A percentile compares a stretch with the other conserved stretches of the same genome.
Conservation (phyloP, 1,140 invertebrate genomes). For the Anadara kagoshimensis region DNA sequence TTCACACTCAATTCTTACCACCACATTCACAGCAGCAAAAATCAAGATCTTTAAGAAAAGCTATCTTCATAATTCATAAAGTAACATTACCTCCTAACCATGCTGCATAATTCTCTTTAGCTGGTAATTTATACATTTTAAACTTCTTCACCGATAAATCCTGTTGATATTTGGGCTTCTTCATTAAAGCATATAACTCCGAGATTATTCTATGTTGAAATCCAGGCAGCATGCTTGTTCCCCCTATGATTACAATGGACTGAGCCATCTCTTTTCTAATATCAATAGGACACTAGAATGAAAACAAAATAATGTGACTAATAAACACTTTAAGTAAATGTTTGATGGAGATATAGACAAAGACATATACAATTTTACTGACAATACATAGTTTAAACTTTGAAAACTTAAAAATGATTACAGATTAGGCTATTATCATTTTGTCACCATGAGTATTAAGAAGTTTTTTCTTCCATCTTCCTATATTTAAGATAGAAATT, state of each 20-base stretch:
- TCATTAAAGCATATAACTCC: slow-evolving; percentile 82
- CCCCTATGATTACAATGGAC: slow-evolving; percentile 90
- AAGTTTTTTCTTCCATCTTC: too few relatives aligned
- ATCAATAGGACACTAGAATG: slow-evolving; percentile 84
- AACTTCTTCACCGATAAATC: slow-evolving; percentile 81
- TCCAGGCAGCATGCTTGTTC: slow-evolving; percentile 87
- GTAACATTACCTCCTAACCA: slow-evolving; percentile 85
- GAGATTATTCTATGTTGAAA: slow-evolving; percentile 83
- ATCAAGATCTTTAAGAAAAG: too few relatives aligned
- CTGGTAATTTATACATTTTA: slow-evolving; percentile 85
- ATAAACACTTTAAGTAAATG: background rate
- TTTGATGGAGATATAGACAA: background rate
- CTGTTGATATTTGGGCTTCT: slow-evolving; percentile 79
- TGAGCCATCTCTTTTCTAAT: slow-evolving; percentile 82
- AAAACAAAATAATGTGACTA: slow-evolving; percentile 14
- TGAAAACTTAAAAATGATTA: too few relatives aligned
- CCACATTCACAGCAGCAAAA: too few relatives aligned
- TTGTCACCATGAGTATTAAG: too few relatives aligned
- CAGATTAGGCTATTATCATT: too few relatives aligned
- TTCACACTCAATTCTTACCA: too few relatives aligned
- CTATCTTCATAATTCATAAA: background rate
- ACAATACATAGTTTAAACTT: too few relatives aligned
- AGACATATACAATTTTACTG: too few relatives aligned
- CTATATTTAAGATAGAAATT: too few relatives aligned
- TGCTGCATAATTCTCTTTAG: slow-evolving; percentile 87